phyloP scores from a whole-genome alignment of 2,797 vertebrate species.

The Clarias platycephalus region DNA sequence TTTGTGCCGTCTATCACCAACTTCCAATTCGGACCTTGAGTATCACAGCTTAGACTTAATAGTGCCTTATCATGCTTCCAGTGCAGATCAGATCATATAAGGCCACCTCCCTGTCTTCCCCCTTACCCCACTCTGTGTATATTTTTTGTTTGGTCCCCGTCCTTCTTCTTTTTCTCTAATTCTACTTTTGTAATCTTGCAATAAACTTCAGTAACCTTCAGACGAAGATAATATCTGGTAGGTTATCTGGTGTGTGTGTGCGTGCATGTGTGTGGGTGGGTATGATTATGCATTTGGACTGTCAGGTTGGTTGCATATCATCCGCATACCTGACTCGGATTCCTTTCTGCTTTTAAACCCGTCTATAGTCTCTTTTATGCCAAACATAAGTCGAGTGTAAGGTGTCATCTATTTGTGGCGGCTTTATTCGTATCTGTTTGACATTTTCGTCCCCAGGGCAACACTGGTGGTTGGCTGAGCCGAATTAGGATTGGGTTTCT shows the following conservation, averaged over 20 bases:
- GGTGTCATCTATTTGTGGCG: conserved; percentile 59
- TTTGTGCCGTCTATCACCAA: conserved; percentile 34
- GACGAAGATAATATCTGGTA: conserved; percentile 63
- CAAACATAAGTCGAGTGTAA: conserved; percentile 33
- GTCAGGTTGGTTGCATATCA: conserved; percentile 14
- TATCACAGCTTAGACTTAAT: conserved; percentile 32
- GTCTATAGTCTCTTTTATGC: conserved; percentile 27
- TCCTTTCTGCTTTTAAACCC: conserved; percentile 48
- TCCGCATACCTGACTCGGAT: conserved; percentile 28
- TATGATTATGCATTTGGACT: conserved; percentile 4
- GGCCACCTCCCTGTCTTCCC: background rate
- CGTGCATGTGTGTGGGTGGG: background rate
- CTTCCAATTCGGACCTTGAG: background rate
- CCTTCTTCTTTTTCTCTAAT: conserved; percentile 9
- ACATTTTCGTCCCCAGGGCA: conserved; percentile 14
- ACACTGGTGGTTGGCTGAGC: background rate
- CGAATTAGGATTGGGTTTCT: conserved; percentile 62
- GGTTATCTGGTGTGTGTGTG: background rate
- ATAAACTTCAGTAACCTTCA: conserved; percentile 31
- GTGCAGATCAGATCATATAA: conserved; percentile 8
- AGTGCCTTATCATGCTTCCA: conserved; percentile 47
- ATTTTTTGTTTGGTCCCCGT: conserved; percentile 29
- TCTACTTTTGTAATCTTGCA: background rate
- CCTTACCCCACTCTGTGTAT: conserved; percentile 34
- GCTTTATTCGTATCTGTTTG: conserved; percentile 25